Conservation (phyloP, 2,113 vertebrate species). For the Pluvialis apricaria region DNA sequence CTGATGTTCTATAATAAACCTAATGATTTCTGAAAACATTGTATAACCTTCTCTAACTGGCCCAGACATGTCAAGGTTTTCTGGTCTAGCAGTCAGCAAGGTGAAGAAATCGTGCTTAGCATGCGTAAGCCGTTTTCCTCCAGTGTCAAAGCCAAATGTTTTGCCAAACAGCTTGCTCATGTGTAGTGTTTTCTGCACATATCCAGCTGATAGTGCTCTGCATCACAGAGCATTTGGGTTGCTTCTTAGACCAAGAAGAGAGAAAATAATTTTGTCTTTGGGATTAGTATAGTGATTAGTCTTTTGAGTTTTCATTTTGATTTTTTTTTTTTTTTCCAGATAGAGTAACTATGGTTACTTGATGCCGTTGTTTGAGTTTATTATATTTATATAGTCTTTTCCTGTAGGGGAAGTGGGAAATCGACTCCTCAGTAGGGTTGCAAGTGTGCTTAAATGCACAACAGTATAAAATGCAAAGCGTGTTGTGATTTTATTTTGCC, state of each 20-base stretch:
- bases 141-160: background rate
- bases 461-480: background rate
- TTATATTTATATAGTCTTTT: background rate
- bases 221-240: background rate
- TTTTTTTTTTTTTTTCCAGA: background rate
- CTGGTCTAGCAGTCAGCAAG: background rate
- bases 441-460: background rate
- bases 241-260: background rate
- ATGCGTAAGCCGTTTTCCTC: background rate
- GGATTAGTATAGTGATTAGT: background rate
- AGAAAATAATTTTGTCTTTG: background rate
- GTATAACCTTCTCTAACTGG: background rate
- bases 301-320: background rate
- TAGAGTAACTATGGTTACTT: background rate
- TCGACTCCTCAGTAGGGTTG: background rate
- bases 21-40: conserved; percentile 40
- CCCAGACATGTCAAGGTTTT: background rate
- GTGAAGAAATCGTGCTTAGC: background rate
- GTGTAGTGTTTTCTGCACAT: background rate
- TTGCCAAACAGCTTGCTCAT: background rate
- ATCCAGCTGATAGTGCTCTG: background rate
- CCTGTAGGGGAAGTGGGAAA: background rate
- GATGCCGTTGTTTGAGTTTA: background rate
- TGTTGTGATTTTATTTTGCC: background rate
- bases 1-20: conserved; percentile 5